Conservation (phyloP, 2,797 vertebrate genomes). For the Bradypodion ventrale region DNA sequence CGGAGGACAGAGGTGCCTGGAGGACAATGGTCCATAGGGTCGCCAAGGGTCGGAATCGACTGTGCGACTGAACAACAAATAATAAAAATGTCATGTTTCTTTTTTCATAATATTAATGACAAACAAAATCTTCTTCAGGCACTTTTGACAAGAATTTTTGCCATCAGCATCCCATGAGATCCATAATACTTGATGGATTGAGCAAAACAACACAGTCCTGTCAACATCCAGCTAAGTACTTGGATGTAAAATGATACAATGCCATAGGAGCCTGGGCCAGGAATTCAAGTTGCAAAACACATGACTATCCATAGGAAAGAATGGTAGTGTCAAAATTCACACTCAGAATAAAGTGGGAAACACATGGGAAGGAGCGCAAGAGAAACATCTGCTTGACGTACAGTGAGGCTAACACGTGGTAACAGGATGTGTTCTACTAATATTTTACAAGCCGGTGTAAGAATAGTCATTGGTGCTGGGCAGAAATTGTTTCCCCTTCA, state of each 20-base stretch:
- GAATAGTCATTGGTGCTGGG: neutral
- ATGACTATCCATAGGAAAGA: conserved; percentile 16
- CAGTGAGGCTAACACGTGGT: conserved; percentile 1
- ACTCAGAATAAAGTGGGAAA: conserved; percentile 9
- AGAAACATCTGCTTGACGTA: conserved; percentile 22
- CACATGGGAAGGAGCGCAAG: conserved; percentile 19
- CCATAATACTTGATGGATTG: neutral
- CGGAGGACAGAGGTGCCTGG: too few relatives aligned
- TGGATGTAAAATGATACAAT: conserved; percentile 10
- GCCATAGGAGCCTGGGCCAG: conserved; percentile 16
- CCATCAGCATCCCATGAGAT: neutral
- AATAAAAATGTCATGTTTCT: too few relatives aligned
- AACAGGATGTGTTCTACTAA: neutral
- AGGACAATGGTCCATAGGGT: too few relatives aligned
- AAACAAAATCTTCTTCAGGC: neutral
- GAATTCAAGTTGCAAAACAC: conserved; percentile 22
- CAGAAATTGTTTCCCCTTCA: neutral
- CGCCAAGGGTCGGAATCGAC: too few relatives aligned
- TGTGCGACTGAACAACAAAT: too few relatives aligned
- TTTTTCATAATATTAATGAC: neutral
- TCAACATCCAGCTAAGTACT: neutral
- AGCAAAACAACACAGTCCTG: neutral
- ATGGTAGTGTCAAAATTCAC: conserved; percentile 22
- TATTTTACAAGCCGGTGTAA: neutral
- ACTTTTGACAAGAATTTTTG: neutral